Conservation (phyloP, 2,888 invertebrate genomes). For the Eledone cirrhosa region DNA sequence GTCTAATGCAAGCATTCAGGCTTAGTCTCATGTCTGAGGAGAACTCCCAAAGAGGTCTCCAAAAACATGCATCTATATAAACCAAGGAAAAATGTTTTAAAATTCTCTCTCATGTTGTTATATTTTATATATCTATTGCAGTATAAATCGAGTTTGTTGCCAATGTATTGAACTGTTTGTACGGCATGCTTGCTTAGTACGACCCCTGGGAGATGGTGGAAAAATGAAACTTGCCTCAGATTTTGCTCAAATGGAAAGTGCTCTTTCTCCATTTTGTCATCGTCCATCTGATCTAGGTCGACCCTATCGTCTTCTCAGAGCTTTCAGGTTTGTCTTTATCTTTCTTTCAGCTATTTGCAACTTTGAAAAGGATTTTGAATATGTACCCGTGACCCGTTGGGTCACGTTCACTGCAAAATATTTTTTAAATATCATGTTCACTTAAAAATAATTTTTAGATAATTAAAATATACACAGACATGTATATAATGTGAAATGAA, state of each 20-base stretch:
- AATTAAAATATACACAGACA: too few relatives aligned
- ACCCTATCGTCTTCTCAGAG: conserved; percentile 78
- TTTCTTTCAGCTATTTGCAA: too few relatives aligned
- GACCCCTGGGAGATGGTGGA: conserved; percentile 84
- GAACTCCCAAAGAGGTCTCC: not conserved
- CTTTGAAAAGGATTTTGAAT: too few relatives aligned
- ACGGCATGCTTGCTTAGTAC: conserved; percentile 82
- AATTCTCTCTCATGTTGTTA: not conserved
- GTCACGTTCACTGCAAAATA: too few relatives aligned
- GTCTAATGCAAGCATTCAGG: too few relatives aligned
- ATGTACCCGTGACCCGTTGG: too few relatives aligned
- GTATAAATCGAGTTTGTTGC: conserved; percentile 72
- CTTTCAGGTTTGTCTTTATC: conserved; percentile 71
- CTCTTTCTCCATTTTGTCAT: conserved; percentile 70
- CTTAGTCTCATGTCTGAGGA: too few relatives aligned
- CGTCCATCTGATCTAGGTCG: conserved; percentile 74
- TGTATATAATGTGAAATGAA: too few relatives aligned
- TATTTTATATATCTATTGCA: conserved; percentile 37
- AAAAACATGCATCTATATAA: not conserved
- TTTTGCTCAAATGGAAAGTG: conserved; percentile 73
- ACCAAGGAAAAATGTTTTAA: too few relatives aligned
- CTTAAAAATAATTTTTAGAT: too few relatives aligned
- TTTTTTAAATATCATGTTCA: too few relatives aligned
- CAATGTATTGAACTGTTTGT: conserved; percentile 86
- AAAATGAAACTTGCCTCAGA: conserved; percentile 81